Evolutionary conservation across 2,113 vertebrate genomes (phyloP).

Genomic region (Platichthys flesus): DNA sequence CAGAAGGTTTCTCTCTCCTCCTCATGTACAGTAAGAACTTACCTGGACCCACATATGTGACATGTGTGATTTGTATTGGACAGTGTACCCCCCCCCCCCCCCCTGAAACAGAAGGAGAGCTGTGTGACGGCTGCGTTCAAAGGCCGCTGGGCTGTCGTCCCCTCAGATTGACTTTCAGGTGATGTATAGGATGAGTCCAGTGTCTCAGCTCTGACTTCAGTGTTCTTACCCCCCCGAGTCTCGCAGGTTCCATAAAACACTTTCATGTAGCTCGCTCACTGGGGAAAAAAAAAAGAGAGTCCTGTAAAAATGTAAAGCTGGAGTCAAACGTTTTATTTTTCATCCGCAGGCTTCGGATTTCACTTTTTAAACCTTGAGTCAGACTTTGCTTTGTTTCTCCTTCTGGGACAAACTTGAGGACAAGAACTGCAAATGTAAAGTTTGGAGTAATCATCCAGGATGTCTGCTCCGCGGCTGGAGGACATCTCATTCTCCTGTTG

Average conservation of each 20-base stretch:
- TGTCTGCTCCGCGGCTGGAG: neutral
- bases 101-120: conserved; percentile 3
- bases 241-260: conserved; percentile 66
- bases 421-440: neutral
- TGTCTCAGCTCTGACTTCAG: conserved; percentile 52
- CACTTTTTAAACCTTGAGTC: neutral
- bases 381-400: neutral
- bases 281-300: conserved; percentile 3
- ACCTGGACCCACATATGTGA: conserved; percentile 12
- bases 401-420: conserved; percentile 15
- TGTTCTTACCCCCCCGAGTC: conserved; percentile 57
- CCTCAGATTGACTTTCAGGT: conserved; percentile 67
- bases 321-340: conserved; percentile 56
- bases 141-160: conserved; percentile 47
- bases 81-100: conserved; percentile 4
- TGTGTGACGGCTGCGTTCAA: conserved; percentile 51
- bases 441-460: conserved; percentile 1
- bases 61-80: conserved; percentile 31
- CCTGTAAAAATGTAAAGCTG: conserved; percentile 51
- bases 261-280: conserved; percentile 60
- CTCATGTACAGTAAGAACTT: neutral
- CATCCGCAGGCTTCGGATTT: conserved; percentile 50
- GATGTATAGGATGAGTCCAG: conserved; percentile 70
- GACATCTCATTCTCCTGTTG: neutral
- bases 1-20: too few species aligned